Base-by-base conservation (phyloP, 2,797 vertebrate species). In the Sebastes wilsoni region DNA sequence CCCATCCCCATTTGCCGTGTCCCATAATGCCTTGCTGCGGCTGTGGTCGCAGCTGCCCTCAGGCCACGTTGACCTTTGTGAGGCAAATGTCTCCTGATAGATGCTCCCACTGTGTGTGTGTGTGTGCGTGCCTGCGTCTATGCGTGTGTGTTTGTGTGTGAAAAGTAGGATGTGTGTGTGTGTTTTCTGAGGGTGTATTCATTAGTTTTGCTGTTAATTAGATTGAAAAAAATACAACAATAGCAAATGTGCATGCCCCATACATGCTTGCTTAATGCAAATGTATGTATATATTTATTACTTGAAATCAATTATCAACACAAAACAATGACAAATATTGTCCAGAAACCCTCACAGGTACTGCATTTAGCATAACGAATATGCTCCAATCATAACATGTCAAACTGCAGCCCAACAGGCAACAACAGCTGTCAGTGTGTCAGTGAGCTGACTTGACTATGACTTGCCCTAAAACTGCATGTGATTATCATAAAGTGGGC, bases 61-160 rank as follows among this genome's bases (percentile, higher is more conserved):
- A 28, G 89, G 90, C 91, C 83, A 83, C 59, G 28, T 80, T 93
- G 92, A 93, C 93, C 93, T 93, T 93, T 93, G 89, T 92, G 91
- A 95, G 78, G 80, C 91, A 94, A 93, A 94, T 92, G 80, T 87
- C 81, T 94, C 86, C 88, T 94, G 92, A 95, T 92, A 85, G 90
- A 90, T 93, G 89, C 76, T 80, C 72, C 64, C 20, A 60, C 27
- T 73, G 46, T 69, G 23, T 66, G 54, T 58, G 27, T 60, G 64
- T 38, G 25, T 42, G 58, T 28, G 14, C 22, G 25, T 42, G 58
- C 62, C 36, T 71, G 13, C 64, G 68, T 67, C 13, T 76, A n/a
- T 75, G 59, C 66, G 16, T 71, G 32, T 23, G 58, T 66, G 71
- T 65, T 27, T 22, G 27, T 60, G 56, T 59, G 56, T 28, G 25